Base-by-base conservation (phyloP, 2,113 vertebrate genomes). In the Suricata suricatta region DNA sequence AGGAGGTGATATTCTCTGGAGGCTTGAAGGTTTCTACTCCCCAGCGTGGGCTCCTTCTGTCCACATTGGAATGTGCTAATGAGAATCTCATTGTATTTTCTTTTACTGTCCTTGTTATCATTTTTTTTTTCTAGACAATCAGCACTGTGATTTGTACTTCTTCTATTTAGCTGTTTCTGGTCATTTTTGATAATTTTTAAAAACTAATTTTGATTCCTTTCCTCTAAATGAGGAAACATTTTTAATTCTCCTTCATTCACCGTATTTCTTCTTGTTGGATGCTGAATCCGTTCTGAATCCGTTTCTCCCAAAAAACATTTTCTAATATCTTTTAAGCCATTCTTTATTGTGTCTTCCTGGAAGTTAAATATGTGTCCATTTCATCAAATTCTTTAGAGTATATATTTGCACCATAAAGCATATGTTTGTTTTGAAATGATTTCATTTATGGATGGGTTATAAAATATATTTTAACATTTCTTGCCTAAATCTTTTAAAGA, bases 341-440 rank as follows among this genome's bases (percentile, higher is more conserved):
- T 60, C 29, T 41, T 44, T 44, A 4, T n/a, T 96, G 38, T 60
- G 35, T 27, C 11, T 86, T 69, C 1, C n/a, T 76, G 3, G 44
- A 38, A 77, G 14, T 35, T 68, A 21, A 25, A 47, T 25, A 57
- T 57, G 23, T 31, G 47, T 35, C 33, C 54, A 74, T 74, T 54
- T 82, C 29, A 41, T 33, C 41, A 57, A 64, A 35, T 57, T 72
- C 23, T 27, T 81, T 66, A 93, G 13, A 50, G 12, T 27, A 15
- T 16, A 33, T 38, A 19, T 27, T 87, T 57, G 4, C 41, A 50
- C 29, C 29, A 41, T 23, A 57, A 44, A 44, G 23, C 52, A 13
- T n/a, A 41, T 74, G 29, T 74, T 57, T 74, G 35, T 41, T 88
- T 88, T 88, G 50, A 72, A 87, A 71, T 87, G 25, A 52, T 54